phyloP scores from a whole-genome alignment of 2,797 vertebrate genomes.

The Saxicola maurus region DNA sequence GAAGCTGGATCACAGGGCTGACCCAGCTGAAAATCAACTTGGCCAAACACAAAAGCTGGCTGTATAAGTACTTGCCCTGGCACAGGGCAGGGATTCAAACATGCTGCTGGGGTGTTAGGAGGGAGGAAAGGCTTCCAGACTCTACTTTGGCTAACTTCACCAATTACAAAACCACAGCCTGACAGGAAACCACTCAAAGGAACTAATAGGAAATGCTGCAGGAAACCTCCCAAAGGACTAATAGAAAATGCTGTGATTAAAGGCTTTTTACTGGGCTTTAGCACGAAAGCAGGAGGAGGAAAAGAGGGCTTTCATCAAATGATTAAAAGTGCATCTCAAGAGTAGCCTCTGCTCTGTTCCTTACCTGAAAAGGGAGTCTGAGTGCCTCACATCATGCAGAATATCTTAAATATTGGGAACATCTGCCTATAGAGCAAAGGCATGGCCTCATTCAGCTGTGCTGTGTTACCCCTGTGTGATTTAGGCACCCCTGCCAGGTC shows the following conservation, averaged over 20 bases:
- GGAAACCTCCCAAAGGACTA: not conserved
- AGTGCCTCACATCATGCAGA: not conserved
- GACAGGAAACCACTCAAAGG: not conserved
- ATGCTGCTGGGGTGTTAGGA: fast-evolving
- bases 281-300: not conserved
- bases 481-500: not conserved
- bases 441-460: not conserved
- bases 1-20: not conserved
- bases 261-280: not conserved
- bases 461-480: not conserved
- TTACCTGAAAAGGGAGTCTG: not conserved
- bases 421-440: not conserved
- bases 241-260: constrained; percentile 12
- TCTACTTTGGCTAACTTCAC: not conserved
- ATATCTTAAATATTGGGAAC: not conserved
- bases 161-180: constrained; percentile 14
- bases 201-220: not conserved
- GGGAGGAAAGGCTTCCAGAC: not conserved
- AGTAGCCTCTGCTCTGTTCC: not conserved
- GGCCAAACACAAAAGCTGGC: not conserved
- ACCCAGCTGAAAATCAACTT: not conserved
- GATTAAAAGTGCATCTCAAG: not conserved
- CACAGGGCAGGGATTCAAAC: not conserved
- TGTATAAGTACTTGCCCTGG: fast-evolving
- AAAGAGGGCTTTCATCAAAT: not conserved